A percentile compares a stretch with the other conserved stretches of the same genome.
phyloP scores from a whole-genome alignment of 2,888 invertebrate genomes.

The Parnassius orleans region DNA sequence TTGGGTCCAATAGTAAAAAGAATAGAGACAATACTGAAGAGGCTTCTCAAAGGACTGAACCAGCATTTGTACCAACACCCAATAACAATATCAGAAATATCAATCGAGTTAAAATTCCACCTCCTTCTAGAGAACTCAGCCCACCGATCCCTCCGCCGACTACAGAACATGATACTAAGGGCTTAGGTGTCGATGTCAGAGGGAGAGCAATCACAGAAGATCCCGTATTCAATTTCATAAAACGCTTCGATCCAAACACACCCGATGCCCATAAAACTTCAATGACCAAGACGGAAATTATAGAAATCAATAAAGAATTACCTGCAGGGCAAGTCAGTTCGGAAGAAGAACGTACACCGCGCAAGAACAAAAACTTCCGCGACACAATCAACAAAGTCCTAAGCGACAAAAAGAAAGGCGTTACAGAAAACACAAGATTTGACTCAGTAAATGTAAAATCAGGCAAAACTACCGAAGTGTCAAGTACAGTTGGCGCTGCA shows the following conservation, averaged over 20 bases:
- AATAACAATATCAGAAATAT: slow-evolving; percentile 27
- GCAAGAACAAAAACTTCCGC: slow-evolving; percentile 54
- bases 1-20: slow-evolving; percentile 26
- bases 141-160: slow-evolving; percentile 52
- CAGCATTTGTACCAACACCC: slow-evolving; percentile 47
- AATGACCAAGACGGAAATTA: slow-evolving; percentile 66
- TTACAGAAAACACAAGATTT: slow-evolving; percentile 47
- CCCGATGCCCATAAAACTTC: slow-evolving; percentile 60
- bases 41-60: slow-evolving; percentile 29
- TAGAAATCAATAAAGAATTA: slow-evolving; percentile 60
- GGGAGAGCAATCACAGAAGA: slow-evolving; percentile 44
- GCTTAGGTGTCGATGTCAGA: slow-evolving; percentile 43
- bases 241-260: slow-evolving; percentile 70
- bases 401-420: slow-evolving; percentile 50
- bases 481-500: slow-evolving; percentile 14
- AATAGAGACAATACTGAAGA: slow-evolving; percentile 21
- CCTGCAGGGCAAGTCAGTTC: slow-evolving; percentile 63
- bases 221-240: slow-evolving; percentile 66
- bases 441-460: slow-evolving; percentile 58
- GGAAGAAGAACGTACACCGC: slow-evolving; percentile 62
- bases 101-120: slow-evolving; percentile 33
- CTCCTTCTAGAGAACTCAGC: slow-evolving; percentile 50
- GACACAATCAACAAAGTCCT: slow-evolving; percentile 54
- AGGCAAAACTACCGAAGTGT: slow-evolving; percentile 34
- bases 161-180: slow-evolving; percentile 44